Evolutionary conservation across 2,797 vertebrate species (phyloP), one percentile per base, ranked within the genome.

Genomic region (Ataeniobius toweri): DNA sequence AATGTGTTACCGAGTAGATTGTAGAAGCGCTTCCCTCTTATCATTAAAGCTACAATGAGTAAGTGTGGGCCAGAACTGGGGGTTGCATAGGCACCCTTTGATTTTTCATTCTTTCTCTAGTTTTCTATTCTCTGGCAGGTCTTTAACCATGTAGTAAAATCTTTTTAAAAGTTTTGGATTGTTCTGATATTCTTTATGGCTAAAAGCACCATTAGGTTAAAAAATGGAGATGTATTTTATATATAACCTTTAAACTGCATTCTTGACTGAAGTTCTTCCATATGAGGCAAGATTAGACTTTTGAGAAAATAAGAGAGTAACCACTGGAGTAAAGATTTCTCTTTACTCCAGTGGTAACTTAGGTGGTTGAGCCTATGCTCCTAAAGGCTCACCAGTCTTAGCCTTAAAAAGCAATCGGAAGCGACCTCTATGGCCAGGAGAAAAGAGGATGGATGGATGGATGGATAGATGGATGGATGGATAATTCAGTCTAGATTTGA

Each of bases 1-100:
- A 63, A 51, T 65, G n/a, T 63, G 2, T 18, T 28, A 48, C 20
- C 14, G 24, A 65, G 76, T 22, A 65, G 10, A 12, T 4, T 63
- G 63, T 22, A 50, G 22, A 51, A 36, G 36, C 41, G 31, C 39
- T 69, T 28, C 14, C 1, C 18, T 71, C 39, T 31, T 74, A 5
- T 70, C 46, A 55, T 67, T 56, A 48, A 41, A 73, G 46, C 48
- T 75, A 24, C 48, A 79, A 70, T 24, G 13, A 70, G 36, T 74
- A n/a, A 63, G 13, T 44, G 46, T 46, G 28, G 22, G 28, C 9
- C 20, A 70, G 36, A 41, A 9, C 44, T 53, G 16, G 9, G 24
- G 20, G 44, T 36, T 76, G 44, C 6, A 51, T 18, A 63, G 56
- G 28, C n/a, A 72, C 10, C 6, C 26, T 13, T 50, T 8, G 20